Evolutionary conservation across 2,113 vertebrate genomes (phyloP), one percentile per base, ranked within the genome.

Genomic region (Gnathonemus longibarbis): DNA sequence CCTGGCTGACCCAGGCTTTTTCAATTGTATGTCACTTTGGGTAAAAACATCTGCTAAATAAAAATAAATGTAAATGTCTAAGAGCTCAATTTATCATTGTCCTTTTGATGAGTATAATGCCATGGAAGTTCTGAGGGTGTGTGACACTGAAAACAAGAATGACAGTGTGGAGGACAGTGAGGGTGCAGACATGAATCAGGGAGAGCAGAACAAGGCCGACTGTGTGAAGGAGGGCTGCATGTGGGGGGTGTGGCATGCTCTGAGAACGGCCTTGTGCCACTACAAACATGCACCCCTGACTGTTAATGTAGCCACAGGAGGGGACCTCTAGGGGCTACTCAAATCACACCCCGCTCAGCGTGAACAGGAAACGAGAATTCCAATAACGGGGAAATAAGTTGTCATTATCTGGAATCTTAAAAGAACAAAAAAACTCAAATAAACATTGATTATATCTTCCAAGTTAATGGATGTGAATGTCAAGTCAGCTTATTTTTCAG

Each of bases 291-390:
- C 89, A 90, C 90, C 90, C n/a, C 62, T 87, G 17, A 49, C 87
- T 95, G 89, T 94, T 95, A 92, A 95, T 92, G 93, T 93, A 94
- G 94, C 92, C 94, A 91, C 92, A 92, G 93, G 91, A 92, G 92
- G 92, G 92, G 94, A 92, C 92, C 91, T 89, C 17, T 93, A 91
- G 94, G 93, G 93, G 88, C 89, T 24, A 62, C 88, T 92, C 87
- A 93, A 91, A 94, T 93, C 92, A 90, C 92, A 92, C 92, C 94
- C 91, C 88, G 85, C 84, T 93, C 90, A 89, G 91, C 91, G 91
- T 91, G 92, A 90, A 92, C 92, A 95, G 95, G 94, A 96, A 95
- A 96, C 94, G 91, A 95, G 93, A 95, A 92, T 91, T 93, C 91
- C 91, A 56, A 91, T 91, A 93, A 93, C 86, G 88, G 66, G 93